Conservation (phyloP, 53 echinoderm and acorn worm species). For the Luidia sarsii region DNA sequence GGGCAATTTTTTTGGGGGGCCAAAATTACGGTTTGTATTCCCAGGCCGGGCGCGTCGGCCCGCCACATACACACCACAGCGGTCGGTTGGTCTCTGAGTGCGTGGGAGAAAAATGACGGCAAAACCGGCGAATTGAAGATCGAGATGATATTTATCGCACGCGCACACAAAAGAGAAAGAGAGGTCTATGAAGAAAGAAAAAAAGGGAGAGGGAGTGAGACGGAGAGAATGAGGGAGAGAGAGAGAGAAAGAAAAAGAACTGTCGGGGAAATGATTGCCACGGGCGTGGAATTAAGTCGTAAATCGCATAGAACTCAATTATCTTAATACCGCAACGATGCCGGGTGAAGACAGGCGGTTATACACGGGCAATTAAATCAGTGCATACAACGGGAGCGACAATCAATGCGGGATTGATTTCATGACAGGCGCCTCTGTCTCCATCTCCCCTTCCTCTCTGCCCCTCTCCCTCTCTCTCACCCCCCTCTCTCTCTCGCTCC, state of each 20-base stretch:
- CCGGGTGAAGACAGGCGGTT: constrained; percentile 41
- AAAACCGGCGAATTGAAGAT: too few relatives aligned
- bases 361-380: constrained; percentile 71
- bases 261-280: constrained; percentile 49
- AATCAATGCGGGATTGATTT: constrained; percentile 63
- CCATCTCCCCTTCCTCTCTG: too few relatives aligned
- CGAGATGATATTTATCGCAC: too few relatives aligned
- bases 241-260: not conserved
- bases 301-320: constrained; percentile 66
- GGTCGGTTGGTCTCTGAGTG: too few relatives aligned
- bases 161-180: not conserved
- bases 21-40: too few relatives aligned
- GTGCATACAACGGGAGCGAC: constrained; percentile 30
- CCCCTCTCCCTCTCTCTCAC: not conserved
- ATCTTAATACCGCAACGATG: constrained; percentile 45
- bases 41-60: too few relatives aligned
- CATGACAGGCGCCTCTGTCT: constrained; percentile 25
- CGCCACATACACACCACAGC: too few relatives aligned
- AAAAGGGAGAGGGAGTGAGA: constrained; percentile 8
- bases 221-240: not conserved
- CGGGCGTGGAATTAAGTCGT: constrained; percentile 47
- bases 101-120: too few relatives aligned
- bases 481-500: not conserved
- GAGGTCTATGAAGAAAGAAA: not conserved
- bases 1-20: too few relatives aligned